phyloP scores from a whole-genome alignment of 1,140 invertebrate species.

The Pseudachorutes palmiensis region DNA sequence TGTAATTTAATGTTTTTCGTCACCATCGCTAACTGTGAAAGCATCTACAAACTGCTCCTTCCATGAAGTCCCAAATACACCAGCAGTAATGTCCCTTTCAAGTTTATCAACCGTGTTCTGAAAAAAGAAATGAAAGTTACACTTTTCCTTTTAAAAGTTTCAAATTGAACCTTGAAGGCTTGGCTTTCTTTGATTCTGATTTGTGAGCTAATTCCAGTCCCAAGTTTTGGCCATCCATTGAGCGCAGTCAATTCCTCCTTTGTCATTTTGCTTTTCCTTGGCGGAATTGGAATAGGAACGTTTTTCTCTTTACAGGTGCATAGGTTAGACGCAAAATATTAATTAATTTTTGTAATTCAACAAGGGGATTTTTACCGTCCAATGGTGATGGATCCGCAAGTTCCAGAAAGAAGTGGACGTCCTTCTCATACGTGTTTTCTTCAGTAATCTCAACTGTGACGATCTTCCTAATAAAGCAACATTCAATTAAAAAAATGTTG shows the following conservation, averaged over 20 bases:
- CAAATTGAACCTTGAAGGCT: constrained; percentile 78
- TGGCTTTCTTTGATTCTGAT: constrained; percentile 92
- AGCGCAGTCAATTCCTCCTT: constrained; percentile 80
- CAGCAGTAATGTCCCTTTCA: constrained; percentile 83
- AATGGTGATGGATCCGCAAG: constrained; percentile 75
- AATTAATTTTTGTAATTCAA: neutral
- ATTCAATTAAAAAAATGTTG: too few species aligned
- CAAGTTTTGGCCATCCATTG: constrained; percentile 78
- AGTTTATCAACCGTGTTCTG: constrained; percentile 46
- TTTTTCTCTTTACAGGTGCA: neutral
- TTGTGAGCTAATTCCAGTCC: constrained; percentile 71
- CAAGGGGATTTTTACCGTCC: constrained; percentile 56
- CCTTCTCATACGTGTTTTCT: constrained; percentile 96
- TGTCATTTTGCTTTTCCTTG: constrained; percentile 49
- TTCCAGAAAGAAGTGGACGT: constrained; percentile 85
- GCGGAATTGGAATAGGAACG: constrained; percentile 10
- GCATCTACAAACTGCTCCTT: constrained; percentile 97
- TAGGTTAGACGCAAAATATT: neutral
- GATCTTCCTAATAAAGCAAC: constrained; percentile 74
- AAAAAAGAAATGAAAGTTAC: neutral
- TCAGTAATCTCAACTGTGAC: constrained; percentile 83
- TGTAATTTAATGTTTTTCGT: too few species aligned
- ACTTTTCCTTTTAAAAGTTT: neutral
- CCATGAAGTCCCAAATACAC: constrained; percentile 96
- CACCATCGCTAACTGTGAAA: constrained; percentile 83